A percentile compares a stretch with the other conserved stretches of the same genome.
These are phyloP conservation scores for Tupiocoris notatus DNA, from an alignment of 2,888 invertebrate genomes.

Conservation along the genomic window DNA sequence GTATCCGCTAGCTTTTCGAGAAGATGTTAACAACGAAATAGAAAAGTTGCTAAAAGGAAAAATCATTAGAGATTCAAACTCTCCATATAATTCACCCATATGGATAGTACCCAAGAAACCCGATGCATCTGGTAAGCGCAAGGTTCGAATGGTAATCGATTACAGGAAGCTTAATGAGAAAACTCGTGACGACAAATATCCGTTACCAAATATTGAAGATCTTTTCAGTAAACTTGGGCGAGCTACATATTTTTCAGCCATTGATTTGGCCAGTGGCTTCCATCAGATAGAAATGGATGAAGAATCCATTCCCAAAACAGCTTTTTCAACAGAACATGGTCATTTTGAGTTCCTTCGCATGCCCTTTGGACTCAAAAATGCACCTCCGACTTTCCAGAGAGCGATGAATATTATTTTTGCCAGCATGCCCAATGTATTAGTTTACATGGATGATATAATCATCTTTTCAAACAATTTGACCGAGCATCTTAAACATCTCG, in stretches of 20 bases:
- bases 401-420: conserved; percentile 30
- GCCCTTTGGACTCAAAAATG: conserved; percentile 30
- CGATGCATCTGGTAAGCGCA: conserved; percentile 10
- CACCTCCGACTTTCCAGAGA: conserved; percentile 34
- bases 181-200: conserved; percentile 5
- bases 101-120: conserved; percentile 24
- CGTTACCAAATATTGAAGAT: conserved; percentile 35
- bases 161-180: conserved; percentile 13
- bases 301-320: conserved; percentile 12
- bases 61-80: not conserved
- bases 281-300: conserved; percentile 12
- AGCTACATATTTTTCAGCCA: conserved; percentile 47
- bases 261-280: conserved; percentile 47
- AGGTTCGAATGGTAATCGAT: conserved; percentile 18
- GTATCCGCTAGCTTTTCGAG: not conserved
- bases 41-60: not conserved
- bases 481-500: conserved; percentile 27
- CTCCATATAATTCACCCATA: conserved; percentile 13
- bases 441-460: conserved; percentile 43
- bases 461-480: conserved; percentile 27
- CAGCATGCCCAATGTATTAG: conserved; percentile 30
- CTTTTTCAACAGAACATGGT: not conserved
- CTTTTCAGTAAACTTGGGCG: conserved; percentile 47
- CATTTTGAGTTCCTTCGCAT: conserved; percentile 12
- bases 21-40: conserved; percentile 5